phyloP scores from a whole-genome alignment of 2,113 vertebrate species.

The Hyla sarda region DNA sequence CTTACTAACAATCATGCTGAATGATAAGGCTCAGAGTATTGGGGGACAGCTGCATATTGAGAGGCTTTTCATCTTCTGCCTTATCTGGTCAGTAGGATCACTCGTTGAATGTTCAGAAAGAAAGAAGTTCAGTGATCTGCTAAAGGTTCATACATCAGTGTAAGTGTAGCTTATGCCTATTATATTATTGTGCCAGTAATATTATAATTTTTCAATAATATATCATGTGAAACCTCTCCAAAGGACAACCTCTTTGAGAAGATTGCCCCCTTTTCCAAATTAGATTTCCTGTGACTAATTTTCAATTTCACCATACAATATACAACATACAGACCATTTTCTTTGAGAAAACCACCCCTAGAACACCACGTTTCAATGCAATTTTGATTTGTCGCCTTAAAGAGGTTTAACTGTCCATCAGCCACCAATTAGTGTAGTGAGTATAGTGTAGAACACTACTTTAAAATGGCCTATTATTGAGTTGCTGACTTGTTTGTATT shows the following conservation, averaged over 20 bases:
- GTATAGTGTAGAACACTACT: neutral
- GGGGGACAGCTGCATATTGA: constrained; percentile 59
- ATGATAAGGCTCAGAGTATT: constrained; percentile 60
- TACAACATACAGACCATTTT: no score
- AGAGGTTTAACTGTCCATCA: no score
- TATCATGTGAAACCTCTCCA: neutral
- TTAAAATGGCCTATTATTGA: neutral
- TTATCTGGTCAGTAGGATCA: constrained; percentile 54
- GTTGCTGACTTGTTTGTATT: neutral
- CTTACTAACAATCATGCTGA: constrained; percentile 51
- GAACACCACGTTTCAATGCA: neutral
- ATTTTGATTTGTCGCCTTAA: no score
- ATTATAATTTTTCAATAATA: neutral
- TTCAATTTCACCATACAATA: no score
- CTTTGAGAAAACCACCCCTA: neutral
- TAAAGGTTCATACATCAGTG: constrained; percentile 55
- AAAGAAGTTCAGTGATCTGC: constrained; percentile 55
- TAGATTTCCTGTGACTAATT: neutral
- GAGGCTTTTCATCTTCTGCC: constrained; percentile 58
- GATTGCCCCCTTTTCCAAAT: no score
- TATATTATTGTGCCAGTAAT: neutral
- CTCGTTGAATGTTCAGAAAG: constrained; percentile 48
- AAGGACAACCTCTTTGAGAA: no score
- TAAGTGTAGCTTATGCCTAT: constrained; percentile 16
- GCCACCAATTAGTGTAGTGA: no score